Evolutionary conservation across 2,888 invertebrate species (phyloP).

Genomic region (Hipparchia semele): DNA sequence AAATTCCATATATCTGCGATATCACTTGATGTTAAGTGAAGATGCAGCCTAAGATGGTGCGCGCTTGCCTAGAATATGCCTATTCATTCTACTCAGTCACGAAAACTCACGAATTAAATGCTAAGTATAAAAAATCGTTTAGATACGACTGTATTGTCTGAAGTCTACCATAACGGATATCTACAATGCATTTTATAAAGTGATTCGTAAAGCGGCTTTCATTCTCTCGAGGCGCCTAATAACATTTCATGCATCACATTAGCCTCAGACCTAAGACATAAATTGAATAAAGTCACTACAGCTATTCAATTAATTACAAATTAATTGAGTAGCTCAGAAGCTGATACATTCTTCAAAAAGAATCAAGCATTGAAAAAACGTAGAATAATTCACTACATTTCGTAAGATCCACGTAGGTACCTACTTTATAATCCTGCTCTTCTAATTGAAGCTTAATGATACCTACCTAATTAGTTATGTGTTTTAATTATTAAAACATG

Average conservation of each 20-base stretch:
- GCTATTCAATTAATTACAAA: background rate
- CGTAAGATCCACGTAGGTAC: conserved; percentile 26
- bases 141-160: conserved; percentile 9
- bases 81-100: too few relatives aligned
- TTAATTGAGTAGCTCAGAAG: background rate
- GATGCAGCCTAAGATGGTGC: too few relatives aligned
- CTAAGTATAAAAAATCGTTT: background rate
- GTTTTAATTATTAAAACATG: conserved; percentile 17
- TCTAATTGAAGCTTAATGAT: conserved; percentile 37
- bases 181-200: conserved; percentile 68
- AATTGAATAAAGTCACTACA: conserved; percentile 57
- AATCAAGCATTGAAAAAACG: conserved; percentile 2
- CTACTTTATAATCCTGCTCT: conserved; percentile 30
- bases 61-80: too few relatives aligned
- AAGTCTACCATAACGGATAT: background rate
- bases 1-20: background rate
- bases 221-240: conserved; percentile 56
- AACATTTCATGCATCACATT: conserved; percentile 61
- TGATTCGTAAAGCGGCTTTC: conserved; percentile 49
- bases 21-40: too few relatives aligned
- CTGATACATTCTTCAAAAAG: background rate
- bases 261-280: conserved; percentile 53
- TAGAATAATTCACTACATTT: conserved; percentile 39
- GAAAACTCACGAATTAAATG: background rate
- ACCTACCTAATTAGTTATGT: conserved; percentile 33